These are phyloP conservation scores for Hydra vulgaris DNA, from an alignment of 30 jellyfish, hydroid and myxozoan genomes.

Conservation along the genomic window DNA sequence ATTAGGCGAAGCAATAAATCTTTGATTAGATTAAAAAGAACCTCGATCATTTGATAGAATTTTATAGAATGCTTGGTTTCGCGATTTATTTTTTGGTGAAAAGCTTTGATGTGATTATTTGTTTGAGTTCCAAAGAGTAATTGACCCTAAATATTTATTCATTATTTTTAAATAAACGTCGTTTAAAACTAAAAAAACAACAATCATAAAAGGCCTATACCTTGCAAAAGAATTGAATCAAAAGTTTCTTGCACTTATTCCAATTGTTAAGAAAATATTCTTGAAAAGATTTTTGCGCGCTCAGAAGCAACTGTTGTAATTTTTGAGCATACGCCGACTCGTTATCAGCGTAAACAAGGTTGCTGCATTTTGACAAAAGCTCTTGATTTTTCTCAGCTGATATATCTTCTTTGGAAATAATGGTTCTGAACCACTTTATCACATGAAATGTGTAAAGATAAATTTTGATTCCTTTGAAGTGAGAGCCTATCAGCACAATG, in stretches of 20 bases:
- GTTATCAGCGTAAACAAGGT: no score
- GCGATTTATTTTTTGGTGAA: neutral
- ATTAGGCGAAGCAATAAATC: neutral
- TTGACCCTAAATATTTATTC: neutral
- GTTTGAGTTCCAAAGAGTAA: neutral
- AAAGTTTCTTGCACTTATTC: neutral
- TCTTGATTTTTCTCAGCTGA: neutral
- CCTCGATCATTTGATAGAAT: neutral
- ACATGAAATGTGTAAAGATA: neutral
- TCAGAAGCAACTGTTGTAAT: neutral
- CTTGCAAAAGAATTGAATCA: neutral
- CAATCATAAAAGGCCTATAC: no score
- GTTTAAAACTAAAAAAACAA: no score
- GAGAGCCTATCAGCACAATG: neutral
- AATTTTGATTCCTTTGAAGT: neutral
- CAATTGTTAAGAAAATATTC: neutral
- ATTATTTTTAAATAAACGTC: neutral
- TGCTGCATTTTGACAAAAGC: no score
- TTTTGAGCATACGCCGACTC: no score
- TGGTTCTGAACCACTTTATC: neutral
- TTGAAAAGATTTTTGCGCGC: neutral
- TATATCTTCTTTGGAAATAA: neutral
- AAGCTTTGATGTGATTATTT: neutral
- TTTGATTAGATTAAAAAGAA: neutral
- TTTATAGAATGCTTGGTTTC: no score